These are phyloP conservation scores for Bombus haemorrhoidalis DNA, from an alignment of 1,140 invertebrate species.

Conservation along the genomic window DNA sequence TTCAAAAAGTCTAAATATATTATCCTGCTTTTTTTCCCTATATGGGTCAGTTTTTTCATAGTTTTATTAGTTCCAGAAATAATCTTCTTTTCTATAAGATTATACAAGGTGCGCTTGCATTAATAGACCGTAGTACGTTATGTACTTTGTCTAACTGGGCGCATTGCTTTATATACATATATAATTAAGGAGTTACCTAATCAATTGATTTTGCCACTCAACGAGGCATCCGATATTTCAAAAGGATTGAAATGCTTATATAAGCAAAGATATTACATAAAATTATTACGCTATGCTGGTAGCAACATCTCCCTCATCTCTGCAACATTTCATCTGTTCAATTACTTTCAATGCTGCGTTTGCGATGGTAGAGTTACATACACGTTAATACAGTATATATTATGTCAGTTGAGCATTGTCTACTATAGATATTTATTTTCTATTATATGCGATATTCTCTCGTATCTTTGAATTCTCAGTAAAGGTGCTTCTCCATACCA, in stretches of 20 bases:
- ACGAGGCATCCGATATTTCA: conserved; percentile 3
- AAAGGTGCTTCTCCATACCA: background rate
- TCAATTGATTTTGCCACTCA: conserved; percentile 17
- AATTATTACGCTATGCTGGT: background rate
- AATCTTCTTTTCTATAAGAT: background rate
- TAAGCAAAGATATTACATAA: conserved; percentile 2
- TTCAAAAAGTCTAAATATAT: background rate
- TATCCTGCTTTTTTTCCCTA: background rate
- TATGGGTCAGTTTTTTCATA: background rate
- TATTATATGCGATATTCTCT: background rate
- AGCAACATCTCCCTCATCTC: background rate
- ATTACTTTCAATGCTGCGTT: background rate
- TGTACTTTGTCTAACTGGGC: background rate
- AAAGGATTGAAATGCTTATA: background rate
- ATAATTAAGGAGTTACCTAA: conserved; percentile 13
- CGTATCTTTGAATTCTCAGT: background rate
- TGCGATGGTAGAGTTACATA: background rate
- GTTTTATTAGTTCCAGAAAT: background rate
- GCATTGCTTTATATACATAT: background rate
- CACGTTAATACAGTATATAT: background rate
- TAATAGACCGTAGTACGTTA: background rate
- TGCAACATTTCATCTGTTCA: background rate
- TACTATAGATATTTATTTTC: background rate
- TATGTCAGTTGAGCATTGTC: background rate
- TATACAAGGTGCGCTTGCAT: background rate